Evolutionary conservation across 2,113 vertebrate species (phyloP).

Genomic region (Solea senegalensis): DNA sequence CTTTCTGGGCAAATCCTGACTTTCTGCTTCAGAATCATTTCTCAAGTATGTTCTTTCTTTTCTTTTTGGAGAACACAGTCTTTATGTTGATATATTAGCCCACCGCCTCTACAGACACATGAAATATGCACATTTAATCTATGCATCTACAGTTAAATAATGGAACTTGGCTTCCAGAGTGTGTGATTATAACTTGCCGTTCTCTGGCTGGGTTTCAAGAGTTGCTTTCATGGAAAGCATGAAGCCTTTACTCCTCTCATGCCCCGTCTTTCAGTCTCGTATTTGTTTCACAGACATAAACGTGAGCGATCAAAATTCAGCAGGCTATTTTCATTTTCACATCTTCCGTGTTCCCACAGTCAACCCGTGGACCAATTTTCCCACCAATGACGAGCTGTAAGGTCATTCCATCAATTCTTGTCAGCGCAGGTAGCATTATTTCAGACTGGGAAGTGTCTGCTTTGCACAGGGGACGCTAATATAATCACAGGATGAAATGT

Average conservation of each 20-base stretch:
- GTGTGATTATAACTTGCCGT: conserved; percentile 19
- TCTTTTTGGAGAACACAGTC: conserved; percentile 13
- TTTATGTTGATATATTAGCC: conserved; percentile 21
- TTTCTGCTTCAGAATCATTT: too few relatives aligned
- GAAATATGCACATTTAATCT: conserved; percentile 45
- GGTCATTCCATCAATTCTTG: conserved; percentile 73
- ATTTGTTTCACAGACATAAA: background rate
- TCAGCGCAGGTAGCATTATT: conserved; percentile 67
- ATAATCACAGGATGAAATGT: conserved; percentile 70
- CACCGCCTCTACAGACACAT: conserved; percentile 27
- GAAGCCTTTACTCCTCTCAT: conserved; percentile 11
- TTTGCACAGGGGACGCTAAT: conserved; percentile 58
- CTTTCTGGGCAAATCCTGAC: too few relatives aligned
- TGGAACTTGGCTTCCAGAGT: conserved; percentile 16
- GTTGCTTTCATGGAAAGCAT: background rate
- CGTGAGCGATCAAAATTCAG: too few relatives aligned
- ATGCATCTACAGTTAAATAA: conserved; percentile 39
- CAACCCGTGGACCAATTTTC: conserved; percentile 36
- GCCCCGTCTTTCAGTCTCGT: background rate
- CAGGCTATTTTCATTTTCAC: conserved; percentile 32
- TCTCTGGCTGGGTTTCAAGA: conserved; percentile 11
- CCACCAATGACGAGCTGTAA: conserved; percentile 52
- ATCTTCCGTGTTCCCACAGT: conserved; percentile 14
- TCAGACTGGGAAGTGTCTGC: conserved; percentile 40
- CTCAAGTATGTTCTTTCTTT: background rate